Evolutionary conservation across 2,888 invertebrate species (phyloP).

Genomic region (Anagyrus pseudococci): DNA sequence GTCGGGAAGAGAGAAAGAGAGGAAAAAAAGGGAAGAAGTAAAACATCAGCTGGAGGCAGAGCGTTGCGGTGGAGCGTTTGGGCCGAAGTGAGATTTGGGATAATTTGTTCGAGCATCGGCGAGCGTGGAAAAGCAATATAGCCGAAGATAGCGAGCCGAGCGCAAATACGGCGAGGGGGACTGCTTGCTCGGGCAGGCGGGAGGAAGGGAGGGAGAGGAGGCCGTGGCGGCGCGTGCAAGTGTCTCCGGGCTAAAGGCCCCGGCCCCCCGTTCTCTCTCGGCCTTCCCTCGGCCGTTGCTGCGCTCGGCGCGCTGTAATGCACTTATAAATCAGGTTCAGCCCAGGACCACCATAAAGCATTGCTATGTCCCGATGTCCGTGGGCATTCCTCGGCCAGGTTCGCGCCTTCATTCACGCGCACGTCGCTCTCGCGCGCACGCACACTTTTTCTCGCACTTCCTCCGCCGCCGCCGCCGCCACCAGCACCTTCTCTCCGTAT

Average conservation of each 20-base stretch:
- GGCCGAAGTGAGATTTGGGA: too few species aligned
- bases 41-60: too few species aligned
- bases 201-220: too few species aligned
- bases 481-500: not conserved
- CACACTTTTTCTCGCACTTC: constrained; percentile 40
- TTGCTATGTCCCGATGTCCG: constrained; percentile 62
- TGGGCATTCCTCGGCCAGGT: constrained; percentile 61
- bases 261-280: too few species aligned
- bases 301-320: constrained; percentile 53
- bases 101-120: not conserved
- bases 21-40: too few species aligned
- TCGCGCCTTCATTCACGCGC: constrained; percentile 60
- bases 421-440: constrained; percentile 44
- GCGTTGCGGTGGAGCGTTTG: too few species aligned
- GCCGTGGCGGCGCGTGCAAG: constrained; percentile 16
- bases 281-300: constrained; percentile 27
- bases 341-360: constrained; percentile 62
- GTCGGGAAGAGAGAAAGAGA: too few species aligned
- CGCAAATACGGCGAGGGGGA: too few species aligned
- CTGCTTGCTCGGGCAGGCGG: too few species aligned
- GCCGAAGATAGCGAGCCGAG: too few species aligned
- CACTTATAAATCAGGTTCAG: constrained; percentile 63
- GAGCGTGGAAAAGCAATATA: too few species aligned
- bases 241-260: too few species aligned
- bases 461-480: constrained; percentile 42